Evolutionary conservation across 2,797 vertebrate genomes (phyloP), one percentile per base, ranked within the genome.

Genomic region (Rhincodon typus): DNA sequence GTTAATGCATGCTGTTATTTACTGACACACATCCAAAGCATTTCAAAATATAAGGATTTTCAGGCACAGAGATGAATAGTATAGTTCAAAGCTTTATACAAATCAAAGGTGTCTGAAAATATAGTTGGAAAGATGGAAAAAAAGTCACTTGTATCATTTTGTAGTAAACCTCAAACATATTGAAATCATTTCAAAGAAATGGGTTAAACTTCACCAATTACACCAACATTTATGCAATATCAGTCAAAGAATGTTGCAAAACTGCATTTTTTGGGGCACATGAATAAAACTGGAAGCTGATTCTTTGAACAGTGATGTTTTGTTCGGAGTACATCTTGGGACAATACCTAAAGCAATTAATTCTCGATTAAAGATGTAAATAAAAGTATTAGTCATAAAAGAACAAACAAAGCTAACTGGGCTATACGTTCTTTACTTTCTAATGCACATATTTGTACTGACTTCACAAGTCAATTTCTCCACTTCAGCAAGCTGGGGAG

Each of bases 211-310:
- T 94, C 67, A 70, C 67, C 57, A 70, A 72, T 34, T 94, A 74
- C 69, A 94, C 17, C 10, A 46, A 94, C 42, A 74, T 94, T 69
- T 74, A 94, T 94, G 94, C 69, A 74, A 50, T 69, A 72, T 72
- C 93, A 17, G 66, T 69, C 46, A 95, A 95, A 95, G 94, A 95
- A 95, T 95, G 94, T 72, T 95, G 94, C 70, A 95, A 74, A 95
- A 95, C 94, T 77, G 50, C 94, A 95, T 95, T 95, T 93, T 86
- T 95, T 95, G 15, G 46, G 70, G 30, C n/a, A 27, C 70, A 77
- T 95, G 94, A 95, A 74, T 95, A 77, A 95, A 95, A 95, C 46
- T 77, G 46, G 69, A 74, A 74, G 70, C 94, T 74, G 70, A 72
- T 95, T 77, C 94, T 95, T 95, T 4, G 21, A 74, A 50, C 1